Conservation (phyloP, 1,140 invertebrate genomes). For the Theocolax elegans region DNA sequence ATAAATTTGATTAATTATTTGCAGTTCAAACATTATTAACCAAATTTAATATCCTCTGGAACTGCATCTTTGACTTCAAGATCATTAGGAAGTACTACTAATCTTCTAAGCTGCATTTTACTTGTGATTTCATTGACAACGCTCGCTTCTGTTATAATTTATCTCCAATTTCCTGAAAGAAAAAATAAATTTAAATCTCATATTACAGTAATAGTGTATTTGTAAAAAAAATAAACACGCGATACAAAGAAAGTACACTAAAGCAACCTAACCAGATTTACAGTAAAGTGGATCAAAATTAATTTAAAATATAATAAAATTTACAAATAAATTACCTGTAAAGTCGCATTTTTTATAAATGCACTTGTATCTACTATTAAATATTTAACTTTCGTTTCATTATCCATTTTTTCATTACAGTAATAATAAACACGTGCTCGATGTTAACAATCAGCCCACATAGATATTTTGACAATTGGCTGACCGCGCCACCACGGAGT, state of each 20-base stretch:
- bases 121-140: constrained; percentile 92
- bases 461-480: too few relatives aligned
- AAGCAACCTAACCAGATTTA: constrained; percentile 31
- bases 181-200: background rate
- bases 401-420: constrained; percentile 51
- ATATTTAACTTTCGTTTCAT: constrained; percentile 62
- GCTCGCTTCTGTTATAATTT: constrained; percentile 87
- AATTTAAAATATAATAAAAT: background rate
- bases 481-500: too few relatives aligned
- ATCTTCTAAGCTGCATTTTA: constrained; percentile 83
- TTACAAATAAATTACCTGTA: constrained; percentile 65
- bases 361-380: constrained; percentile 73
- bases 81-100: constrained; percentile 90
- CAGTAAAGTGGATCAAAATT: background rate
- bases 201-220: background rate
- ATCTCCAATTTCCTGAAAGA: constrained; percentile 80
- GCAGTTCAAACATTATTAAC: constrained; percentile 61
- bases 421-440: constrained; percentile 17
- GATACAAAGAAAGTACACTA: constrained; percentile 17
- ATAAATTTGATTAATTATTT: background rate
- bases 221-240: constrained; percentile 8
- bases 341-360: constrained; percentile 71
- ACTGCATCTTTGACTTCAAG: constrained; percentile 84
- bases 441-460: too few relatives aligned
- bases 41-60: constrained; percentile 82